These are phyloP conservation scores for Elaphurus davidianus DNA, from an alignment of 2,113 vertebrate species.

Conservation along the genomic window DNA sequence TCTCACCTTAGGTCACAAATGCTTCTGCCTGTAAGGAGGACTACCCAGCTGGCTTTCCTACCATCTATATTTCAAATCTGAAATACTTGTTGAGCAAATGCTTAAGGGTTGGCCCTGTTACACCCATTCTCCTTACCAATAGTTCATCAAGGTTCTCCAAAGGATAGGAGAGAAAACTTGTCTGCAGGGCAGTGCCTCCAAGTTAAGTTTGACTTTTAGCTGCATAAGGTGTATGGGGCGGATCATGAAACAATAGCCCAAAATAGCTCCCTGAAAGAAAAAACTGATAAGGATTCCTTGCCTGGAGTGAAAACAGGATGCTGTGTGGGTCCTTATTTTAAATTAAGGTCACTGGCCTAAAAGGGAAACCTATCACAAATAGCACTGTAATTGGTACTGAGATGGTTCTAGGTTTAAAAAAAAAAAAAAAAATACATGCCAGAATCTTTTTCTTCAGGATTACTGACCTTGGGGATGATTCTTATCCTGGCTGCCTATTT, in stretches of 20 bases:
- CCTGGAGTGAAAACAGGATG: slow-evolving; percentile 19
- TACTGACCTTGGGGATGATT: background rate
- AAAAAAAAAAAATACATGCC: background rate
- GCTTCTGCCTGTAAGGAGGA: background rate
- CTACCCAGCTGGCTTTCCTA: background rate
- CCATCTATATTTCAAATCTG: background rate
- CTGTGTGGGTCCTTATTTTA: slow-evolving; percentile 32
- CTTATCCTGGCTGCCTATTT: slow-evolving; percentile 12
- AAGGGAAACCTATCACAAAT: background rate
- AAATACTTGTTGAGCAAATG: background rate
- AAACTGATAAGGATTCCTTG: slow-evolving; percentile 4
- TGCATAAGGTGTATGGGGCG: background rate
- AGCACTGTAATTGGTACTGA: slow-evolving; percentile 30
- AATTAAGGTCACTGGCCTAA: slow-evolving; percentile 12
- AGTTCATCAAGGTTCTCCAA: background rate
- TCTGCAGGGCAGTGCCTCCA: background rate
- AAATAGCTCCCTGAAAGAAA: slow-evolving; percentile 39
- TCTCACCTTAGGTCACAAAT: background rate
- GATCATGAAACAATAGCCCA: background rate
- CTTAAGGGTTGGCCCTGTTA: background rate
- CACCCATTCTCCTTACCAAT: background rate
- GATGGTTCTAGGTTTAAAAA: slow-evolving; percentile 17
- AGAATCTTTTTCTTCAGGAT: background rate
- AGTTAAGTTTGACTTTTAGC: background rate
- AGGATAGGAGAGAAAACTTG: background rate